A percentile compares a stretch with the other conserved stretches of the same genome.
Conservation (phyloP, 2,797 vertebrate species). For the Lerista edwardsae region DNA sequence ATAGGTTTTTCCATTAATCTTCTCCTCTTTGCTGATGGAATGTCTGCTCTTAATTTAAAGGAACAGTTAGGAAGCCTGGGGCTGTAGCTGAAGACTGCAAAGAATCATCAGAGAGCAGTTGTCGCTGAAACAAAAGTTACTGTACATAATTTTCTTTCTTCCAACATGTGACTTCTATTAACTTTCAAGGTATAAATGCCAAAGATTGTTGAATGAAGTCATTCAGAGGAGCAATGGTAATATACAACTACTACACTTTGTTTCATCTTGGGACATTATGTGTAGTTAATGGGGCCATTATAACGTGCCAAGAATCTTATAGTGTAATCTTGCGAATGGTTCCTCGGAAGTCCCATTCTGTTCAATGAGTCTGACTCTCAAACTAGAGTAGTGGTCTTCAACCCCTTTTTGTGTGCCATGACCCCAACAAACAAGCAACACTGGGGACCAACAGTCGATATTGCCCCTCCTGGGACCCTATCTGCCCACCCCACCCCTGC, state of each 20-base stretch:
- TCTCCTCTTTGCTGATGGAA: constrained; percentile 58
- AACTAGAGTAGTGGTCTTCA: no score
- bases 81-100: constrained; percentile 28
- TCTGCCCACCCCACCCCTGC: no score
- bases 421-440: no score
- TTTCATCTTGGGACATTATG: not conserved
- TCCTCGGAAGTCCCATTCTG: no score
- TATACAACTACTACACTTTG: not conserved
- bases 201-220: not conserved
- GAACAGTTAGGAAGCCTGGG: constrained; percentile 8
- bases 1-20: constrained; percentile 55
- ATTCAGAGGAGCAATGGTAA: not conserved
- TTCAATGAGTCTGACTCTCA: no score
- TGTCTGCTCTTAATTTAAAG: constrained; percentile 41
- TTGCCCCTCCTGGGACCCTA: no score
- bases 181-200: constrained; percentile 40
- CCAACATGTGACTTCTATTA: not conserved
- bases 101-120: constrained; percentile 29
- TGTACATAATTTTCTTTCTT: constrained; percentile 4
- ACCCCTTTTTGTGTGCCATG: no score
- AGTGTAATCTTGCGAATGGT: no score
- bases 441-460: no score
- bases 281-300: not conserved
- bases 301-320: not conserved
- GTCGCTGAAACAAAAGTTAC: constrained; percentile 9